These are phyloP conservation scores for Gavialis gangeticus DNA, from an alignment of 2,113 vertebrate genomes.

Conservation along the genomic window DNA sequence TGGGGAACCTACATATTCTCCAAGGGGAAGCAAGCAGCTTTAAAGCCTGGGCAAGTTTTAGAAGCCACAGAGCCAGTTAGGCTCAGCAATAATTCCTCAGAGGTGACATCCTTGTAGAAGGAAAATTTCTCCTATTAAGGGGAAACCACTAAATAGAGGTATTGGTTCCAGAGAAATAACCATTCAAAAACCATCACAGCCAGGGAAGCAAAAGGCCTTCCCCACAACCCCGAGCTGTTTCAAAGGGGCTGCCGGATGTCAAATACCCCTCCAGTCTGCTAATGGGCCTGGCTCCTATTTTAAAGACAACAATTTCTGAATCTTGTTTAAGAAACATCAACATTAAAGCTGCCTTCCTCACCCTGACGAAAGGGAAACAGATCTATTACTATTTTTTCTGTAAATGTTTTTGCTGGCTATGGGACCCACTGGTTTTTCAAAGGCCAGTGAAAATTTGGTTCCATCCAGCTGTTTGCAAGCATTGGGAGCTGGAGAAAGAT, in stretches of 20 bases:
- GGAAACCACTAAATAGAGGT: slow-evolving; percentile 55
- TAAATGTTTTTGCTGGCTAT: slow-evolving; percentile 65
- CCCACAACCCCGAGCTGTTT: slow-evolving; percentile 3
- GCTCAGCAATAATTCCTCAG: slow-evolving; percentile 23
- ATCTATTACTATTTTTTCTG: slow-evolving; percentile 60
- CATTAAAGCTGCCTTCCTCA: not conserved
- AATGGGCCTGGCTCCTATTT: not conserved
- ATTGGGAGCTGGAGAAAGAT: fast-evolving
- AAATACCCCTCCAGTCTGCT: not conserved
- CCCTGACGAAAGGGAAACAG: slow-evolving; percentile 52
- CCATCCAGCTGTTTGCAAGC: slow-evolving; percentile 51
- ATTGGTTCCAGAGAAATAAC: slow-evolving; percentile 1
- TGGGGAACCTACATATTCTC: not conserved
- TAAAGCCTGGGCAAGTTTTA: not conserved
- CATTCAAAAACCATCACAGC: not conserved
- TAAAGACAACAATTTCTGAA: slow-evolving; percentile 7
- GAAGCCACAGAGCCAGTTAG: not conserved
- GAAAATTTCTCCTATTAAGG: slow-evolving; percentile 33
- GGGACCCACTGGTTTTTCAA: not conserved
- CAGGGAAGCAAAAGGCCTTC: slow-evolving; percentile 20
- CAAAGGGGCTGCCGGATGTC: slow-evolving; percentile 16
- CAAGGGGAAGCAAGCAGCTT: not conserved
- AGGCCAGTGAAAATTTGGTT: slow-evolving; percentile 49
- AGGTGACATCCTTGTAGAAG: not conserved
- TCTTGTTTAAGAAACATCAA: not conserved